Conservation (phyloP, 1,140 invertebrate species). For the Euschistus heros region DNA sequence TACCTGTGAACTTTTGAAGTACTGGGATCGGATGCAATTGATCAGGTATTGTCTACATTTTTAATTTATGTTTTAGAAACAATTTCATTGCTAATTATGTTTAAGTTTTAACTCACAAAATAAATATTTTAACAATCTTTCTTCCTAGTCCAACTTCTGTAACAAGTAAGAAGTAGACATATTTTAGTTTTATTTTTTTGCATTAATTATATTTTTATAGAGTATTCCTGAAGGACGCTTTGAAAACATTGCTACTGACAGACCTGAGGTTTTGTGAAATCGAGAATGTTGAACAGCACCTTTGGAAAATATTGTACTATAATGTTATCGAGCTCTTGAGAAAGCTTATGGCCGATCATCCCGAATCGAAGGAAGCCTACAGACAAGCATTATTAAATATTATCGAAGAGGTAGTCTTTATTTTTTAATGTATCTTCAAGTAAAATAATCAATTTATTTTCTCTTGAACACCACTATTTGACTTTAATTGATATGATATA, state of each 20-base stretch:
- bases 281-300: slow-evolving; percentile 78
- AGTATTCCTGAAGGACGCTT: slow-evolving; percentile 54
- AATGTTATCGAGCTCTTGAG: slow-evolving; percentile 77
- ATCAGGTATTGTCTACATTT: slow-evolving; percentile 16
- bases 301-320: slow-evolving; percentile 88
- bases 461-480: not conserved
- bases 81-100: too few relatives aligned
- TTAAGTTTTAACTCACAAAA: too few relatives aligned
- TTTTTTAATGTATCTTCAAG: not conserved
- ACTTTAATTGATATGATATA: slow-evolving; percentile 11
- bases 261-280: slow-evolving; percentile 81
- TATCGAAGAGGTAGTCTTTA: slow-evolving; percentile 51
- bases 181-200: not conserved
- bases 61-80: not conserved
- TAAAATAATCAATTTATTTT: not conserved
- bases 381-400: slow-evolving; percentile 57
- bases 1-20: slow-evolving; percentile 13
- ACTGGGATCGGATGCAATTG: slow-evolving; percentile 24
- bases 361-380: slow-evolving; percentile 45
- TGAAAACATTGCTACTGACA: slow-evolving; percentile 60
- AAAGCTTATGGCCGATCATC: slow-evolving; percentile 46
- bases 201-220: slow-evolving; percentile 31
- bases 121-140: not conserved
- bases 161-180: too few relatives aligned
- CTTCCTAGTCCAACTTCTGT: not conserved